Evolutionary conservation across 1,140 invertebrate genomes (phyloP), one percentile per base, ranked within the genome.

Genomic region (Rhyacophila brunnea): DNA sequence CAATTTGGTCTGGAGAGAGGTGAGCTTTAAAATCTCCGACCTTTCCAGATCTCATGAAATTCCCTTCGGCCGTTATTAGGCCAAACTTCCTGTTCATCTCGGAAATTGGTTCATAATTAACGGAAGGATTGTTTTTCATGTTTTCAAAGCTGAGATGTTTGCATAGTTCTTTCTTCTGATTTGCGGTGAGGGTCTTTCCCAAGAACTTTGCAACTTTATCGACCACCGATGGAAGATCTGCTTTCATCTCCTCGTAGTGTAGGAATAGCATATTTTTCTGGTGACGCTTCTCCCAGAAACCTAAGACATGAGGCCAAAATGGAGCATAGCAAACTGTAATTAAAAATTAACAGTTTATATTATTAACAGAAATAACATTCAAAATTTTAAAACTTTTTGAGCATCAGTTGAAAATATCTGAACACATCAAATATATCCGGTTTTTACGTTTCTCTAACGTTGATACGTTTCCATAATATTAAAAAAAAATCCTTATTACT

Each of bases 91-190:
- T 78, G 42, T 79, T 75, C 11, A 74, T 64, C 32, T 74, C 70
- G 0, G 75, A 68, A 0, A 72, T 68, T 0, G 68, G 67, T 64
- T 79, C 81, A 52, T 85, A 85, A 70, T 91, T 92, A 0, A 90
- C 87, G 53, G 84, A 79, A n/a, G 82, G 80, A 68, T 91, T 92
- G 3, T 80, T 77, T 63, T 84, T 83, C 80, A 92, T 87, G 35
- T 71, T 87, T 23, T 87, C 80, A 67, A 89, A 84, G 71, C 83
- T 82, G 6, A 90, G 70, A 66, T 90, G 86, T 0, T 80, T 65
- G 0, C 72, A 67, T 42, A 90, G 68, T 47, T 68, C 54, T 1
- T 72, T 42, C 0, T 85, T 65, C 57, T 88, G 70, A 14, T 81
- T 71, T 0, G 81, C 80, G 0, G 65, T 68, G 5, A 85, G 68